A percentile compares a stretch with the other conserved stretches of the same genome.
phyloP scores from a whole-genome alignment of 2,113 vertebrate species.

The Mustela lutreola region DNA sequence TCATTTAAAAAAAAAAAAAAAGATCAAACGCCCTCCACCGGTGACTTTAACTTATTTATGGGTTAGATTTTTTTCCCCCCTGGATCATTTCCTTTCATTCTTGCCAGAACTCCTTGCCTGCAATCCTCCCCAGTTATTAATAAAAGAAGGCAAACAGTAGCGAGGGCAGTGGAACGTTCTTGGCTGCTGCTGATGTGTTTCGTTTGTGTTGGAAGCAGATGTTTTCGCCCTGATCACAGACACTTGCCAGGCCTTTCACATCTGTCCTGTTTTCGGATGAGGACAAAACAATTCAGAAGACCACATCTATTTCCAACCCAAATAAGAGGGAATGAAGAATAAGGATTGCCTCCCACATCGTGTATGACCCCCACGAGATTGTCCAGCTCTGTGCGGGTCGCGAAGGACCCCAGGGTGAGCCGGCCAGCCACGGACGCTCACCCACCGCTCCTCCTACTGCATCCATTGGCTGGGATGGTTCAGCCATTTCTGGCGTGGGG shows the following conservation, averaged over 20 bases:
- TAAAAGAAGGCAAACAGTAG: slow-evolving; percentile 79
- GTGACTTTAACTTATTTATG: slow-evolving; percentile 78
- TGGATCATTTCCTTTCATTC: slow-evolving; percentile 72
- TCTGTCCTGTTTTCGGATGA: slow-evolving; percentile 21
- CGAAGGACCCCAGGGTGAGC: not conserved
- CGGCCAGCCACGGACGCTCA: accelerated
- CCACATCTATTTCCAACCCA: slow-evolving; percentile 10
- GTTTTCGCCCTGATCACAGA: slow-evolving; percentile 68
- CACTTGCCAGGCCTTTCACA: slow-evolving; percentile 62
- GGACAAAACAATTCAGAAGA: slow-evolving; percentile 35
- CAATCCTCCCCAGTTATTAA: slow-evolving; percentile 77
- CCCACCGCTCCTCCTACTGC: not conserved
- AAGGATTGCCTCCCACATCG: too few species aligned
- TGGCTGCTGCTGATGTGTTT: slow-evolving; percentile 60
- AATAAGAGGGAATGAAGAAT: not conserved
- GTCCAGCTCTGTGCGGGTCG: accelerated
- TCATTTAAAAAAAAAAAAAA: slow-evolving; percentile 46
- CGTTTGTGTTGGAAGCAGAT: slow-evolving; percentile 70
- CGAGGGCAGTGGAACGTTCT: not conserved
- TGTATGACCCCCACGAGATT: accelerated
- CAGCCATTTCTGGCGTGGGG: not conserved
- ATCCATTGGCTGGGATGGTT: not conserved
- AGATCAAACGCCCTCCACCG: slow-evolving; percentile 65
- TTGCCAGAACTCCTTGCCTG: slow-evolving; percentile 67
- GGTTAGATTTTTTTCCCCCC: slow-evolving; percentile 60